Evolutionary conservation across 2,888 invertebrate species (phyloP).

Genomic region (Baccha elongata): DNA sequence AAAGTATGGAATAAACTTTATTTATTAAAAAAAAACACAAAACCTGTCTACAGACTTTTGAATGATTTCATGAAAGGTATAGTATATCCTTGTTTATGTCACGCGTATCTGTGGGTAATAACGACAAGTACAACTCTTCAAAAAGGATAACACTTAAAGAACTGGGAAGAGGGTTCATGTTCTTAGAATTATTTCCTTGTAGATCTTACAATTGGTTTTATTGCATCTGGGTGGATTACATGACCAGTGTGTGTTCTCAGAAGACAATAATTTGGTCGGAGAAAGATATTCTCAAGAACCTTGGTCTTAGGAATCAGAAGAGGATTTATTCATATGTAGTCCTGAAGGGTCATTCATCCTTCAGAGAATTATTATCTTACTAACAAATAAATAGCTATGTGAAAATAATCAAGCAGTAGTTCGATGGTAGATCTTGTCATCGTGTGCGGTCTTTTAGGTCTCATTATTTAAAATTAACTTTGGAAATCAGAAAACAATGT

Average conservation of each 20-base stretch:
- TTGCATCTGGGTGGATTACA: conserved; percentile 70
- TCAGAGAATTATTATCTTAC: no score
- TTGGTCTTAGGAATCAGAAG: no score
- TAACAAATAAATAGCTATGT: no score
- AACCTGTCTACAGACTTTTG: background rate
- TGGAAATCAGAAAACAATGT: no score
- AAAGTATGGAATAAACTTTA: conserved; percentile 31
- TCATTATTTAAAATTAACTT: no score
- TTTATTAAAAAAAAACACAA: conserved; percentile 33
- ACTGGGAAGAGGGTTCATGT: conserved; percentile 13
- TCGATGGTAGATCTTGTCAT: no score
- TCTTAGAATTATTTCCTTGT: conserved; percentile 41
- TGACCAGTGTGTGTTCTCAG: conserved; percentile 48
- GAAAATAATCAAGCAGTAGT: no score
- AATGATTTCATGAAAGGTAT: conserved; percentile 2
- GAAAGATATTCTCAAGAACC: conserved; percentile 25
- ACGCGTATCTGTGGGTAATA: background rate
- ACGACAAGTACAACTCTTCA: background rate
- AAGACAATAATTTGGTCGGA: conserved; percentile 28
- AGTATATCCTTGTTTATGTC: conserved; percentile 32
- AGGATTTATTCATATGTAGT: no score
- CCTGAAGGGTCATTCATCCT: no score
- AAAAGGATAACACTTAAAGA: conserved; percentile 35
- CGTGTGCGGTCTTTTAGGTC: no score
- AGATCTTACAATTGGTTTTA: conserved; percentile 66